Evolutionary conservation across 2,888 invertebrate genomes (phyloP).

Genomic region (Eulithis prunata): DNA sequence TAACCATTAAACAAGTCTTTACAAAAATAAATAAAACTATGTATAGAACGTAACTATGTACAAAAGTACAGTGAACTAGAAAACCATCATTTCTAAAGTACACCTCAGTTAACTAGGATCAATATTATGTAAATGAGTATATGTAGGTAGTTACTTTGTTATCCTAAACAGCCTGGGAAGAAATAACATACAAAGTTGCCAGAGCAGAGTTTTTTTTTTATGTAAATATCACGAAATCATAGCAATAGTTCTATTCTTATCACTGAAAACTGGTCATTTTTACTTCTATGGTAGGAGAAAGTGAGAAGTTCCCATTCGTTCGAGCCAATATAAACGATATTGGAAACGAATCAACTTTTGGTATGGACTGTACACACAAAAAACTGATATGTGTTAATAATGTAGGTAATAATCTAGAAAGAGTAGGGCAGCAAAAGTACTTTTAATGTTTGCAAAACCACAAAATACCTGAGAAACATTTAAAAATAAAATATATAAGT

Average conservation of each 20-base stretch:
- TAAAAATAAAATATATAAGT: too few species aligned
- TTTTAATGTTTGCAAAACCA: conserved; percentile 1
- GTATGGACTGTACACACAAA: background rate
- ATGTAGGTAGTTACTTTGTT: background rate
- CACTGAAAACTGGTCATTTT: too few species aligned
- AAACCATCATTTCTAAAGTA: too few species aligned
- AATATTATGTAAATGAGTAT: background rate
- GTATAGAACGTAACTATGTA: too few species aligned
- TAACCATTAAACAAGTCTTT: too few species aligned
- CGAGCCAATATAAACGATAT: too few species aligned
- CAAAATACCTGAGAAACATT: background rate
- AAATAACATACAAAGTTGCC: conserved; percentile 17
- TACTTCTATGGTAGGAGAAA: too few species aligned
- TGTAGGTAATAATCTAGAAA: background rate
- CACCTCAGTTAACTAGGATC: background rate
- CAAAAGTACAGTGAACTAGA: too few species aligned
- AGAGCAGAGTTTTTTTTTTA: conserved; percentile 1
- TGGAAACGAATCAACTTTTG: too few species aligned
- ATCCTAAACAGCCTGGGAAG: conserved; percentile 16
- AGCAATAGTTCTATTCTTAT: too few species aligned
- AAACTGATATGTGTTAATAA: conserved; percentile 6
- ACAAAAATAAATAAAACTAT: too few species aligned
- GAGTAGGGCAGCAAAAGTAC: conserved; percentile 5
- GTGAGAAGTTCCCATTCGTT: too few species aligned
- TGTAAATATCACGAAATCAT: background rate